Base-by-base conservation (phyloP, 2,888 invertebrate genomes). In the Meliscaeva auricollis region DNA sequence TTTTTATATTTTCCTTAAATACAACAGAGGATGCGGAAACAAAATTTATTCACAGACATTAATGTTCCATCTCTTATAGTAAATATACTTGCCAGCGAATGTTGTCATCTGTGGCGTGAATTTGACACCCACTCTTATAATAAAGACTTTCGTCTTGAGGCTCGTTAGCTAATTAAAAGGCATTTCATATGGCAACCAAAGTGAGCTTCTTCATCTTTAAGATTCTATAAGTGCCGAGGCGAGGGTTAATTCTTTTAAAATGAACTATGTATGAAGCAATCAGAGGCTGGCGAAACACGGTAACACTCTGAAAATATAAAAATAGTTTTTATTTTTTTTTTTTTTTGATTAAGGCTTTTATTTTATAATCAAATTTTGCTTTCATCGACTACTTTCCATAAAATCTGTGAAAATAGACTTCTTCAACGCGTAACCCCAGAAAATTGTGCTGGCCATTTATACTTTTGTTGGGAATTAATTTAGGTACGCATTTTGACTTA, bases 71-170 rank as follows among this genome's bases (percentile, higher is more conserved):
- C 4, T 6, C 30, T 44, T 20, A 17, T 8, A 30, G 6, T 50
- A 38, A 8, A 26, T 9, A 26, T 9, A 41, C 3, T 13, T n/a
- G 11, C 38, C 17, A 20, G 74, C 56, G 26, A 75, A 64, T 56
- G 70, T 58, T 69, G 46, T 76, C 84, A 68, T 66, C 72, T 58
- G 75, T 72, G 75, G 80, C 50, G 64, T 81, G 85, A 85, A 81
- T 85, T 77, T 85, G 85, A 85, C 85, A 85, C 81, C 77, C 85
- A 85, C 81, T n/a, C n/a, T 80, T 48, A 69, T 54, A 66, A 13
- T 38, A 38, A 35, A 32, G 60, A 48, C 32, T 50, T 62, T 76
- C 60, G 52, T 35, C 60, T 76, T 70, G 35, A 73, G 64, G 50
- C 68, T 60, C n/a, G n/a, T 41, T 46, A 60, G 76, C 73, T 85